These are phyloP conservation scores for Anthoscopus minutus DNA, from an alignment of 2,113 vertebrate genomes.

Conservation along the genomic window DNA sequence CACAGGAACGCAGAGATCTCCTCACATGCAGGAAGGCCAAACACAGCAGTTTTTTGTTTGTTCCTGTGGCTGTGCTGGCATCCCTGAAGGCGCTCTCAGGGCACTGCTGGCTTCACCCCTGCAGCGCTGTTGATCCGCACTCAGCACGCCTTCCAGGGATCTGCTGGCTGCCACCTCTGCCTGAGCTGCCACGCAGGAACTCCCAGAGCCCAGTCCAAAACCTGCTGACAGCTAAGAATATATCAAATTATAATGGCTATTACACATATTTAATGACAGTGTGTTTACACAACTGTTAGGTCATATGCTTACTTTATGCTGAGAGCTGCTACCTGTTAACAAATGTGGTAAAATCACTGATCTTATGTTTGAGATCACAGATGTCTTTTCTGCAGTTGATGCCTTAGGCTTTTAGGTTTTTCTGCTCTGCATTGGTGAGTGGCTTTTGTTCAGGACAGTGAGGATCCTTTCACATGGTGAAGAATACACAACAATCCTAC, in stretches of 20 bases:
- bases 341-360: not conserved
- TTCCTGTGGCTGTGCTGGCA: rapidly evolving
- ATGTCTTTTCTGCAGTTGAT: not conserved
- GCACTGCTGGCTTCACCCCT: not conserved
- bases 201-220: not conserved
- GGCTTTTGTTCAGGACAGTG: no score
- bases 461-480: no score
- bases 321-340: not conserved
- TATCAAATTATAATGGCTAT: not conserved
- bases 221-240: constrained; percentile 22
- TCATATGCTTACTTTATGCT: not conserved
- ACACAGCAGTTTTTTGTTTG: not conserved
- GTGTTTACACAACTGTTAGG: not conserved
- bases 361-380: not conserved
- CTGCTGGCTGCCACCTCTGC: not conserved
- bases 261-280: not conserved
- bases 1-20: not conserved
- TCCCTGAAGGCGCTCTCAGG: not conserved
- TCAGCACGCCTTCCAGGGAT: not conserved
- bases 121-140: not conserved
- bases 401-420: no score
- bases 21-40: not conserved
- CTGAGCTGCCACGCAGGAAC: not conserved
- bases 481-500: no score
- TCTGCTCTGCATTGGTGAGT: no score